Percentiles rank a stretch among this genome's conserved stretches.
phyloP scores from a whole-genome alignment of 2,113 vertebrate genomes.

The Rhinichthys klamathensis region DNA sequence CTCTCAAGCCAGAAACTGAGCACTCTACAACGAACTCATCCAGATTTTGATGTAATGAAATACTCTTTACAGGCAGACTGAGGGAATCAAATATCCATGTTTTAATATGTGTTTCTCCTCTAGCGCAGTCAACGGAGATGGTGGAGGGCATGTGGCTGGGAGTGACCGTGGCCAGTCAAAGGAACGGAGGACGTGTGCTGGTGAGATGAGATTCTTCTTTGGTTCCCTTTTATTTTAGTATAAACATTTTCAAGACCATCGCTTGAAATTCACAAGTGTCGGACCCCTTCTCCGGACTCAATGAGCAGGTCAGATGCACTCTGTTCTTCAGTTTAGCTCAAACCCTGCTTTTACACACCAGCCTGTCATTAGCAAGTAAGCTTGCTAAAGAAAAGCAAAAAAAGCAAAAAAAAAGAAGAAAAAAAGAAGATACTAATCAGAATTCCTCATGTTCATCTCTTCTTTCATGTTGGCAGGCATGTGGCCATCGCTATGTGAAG shows the following conservation, averaged over 20 bases:
- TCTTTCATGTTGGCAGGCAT: conserved; percentile 77
- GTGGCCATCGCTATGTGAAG: conserved; percentile 89
- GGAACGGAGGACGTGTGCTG: conserved; percentile 79
- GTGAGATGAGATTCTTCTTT: conserved; percentile 74
- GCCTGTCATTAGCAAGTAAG: neutral
- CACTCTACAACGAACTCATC: neutral
- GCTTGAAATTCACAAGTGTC: neutral
- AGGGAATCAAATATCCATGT: neutral
- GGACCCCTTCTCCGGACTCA: neutral
- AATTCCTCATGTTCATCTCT: neutral
- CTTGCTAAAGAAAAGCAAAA: no score
- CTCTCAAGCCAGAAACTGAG: neutral
- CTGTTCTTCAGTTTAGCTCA: neutral
- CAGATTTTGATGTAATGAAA: neutral
- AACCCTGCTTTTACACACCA: neutral
- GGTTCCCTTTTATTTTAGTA: neutral
- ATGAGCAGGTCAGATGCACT: neutral
- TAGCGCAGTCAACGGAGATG: conserved; percentile 80
- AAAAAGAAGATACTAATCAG: neutral
- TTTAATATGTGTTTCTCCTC: no score
- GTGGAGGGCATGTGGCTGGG: conserved; percentile 97
- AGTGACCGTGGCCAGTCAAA: conserved; percentile 90
- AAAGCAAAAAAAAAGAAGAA: no score
- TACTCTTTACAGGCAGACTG: neutral
- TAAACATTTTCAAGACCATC: neutral